phyloP scores from a whole-genome alignment of 2,113 vertebrate genomes.

The Indri indri region DNA sequence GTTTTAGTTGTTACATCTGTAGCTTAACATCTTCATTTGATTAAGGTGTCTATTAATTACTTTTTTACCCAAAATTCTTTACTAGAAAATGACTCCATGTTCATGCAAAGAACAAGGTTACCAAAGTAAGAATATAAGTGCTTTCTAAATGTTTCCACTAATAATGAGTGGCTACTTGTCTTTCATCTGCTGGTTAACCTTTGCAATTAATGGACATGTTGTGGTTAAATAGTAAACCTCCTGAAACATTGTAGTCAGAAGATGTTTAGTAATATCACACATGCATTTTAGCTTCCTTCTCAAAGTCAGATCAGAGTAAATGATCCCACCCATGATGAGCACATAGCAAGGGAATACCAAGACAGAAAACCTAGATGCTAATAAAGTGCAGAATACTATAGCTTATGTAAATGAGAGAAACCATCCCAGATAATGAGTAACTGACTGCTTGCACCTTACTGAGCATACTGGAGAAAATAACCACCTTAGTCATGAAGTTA shows the following conservation, averaged over 20 bases:
- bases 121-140: background rate
- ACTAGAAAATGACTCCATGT: background rate
- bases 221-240: background rate
- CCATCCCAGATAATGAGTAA: background rate
- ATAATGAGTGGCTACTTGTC: background rate
- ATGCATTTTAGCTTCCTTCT: background rate
- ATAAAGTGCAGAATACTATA: background rate
- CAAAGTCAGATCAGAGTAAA: background rate
- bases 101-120: background rate
- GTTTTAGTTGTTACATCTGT: background rate
- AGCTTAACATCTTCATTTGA: constrained; percentile 8
- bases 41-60: background rate
- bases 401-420: background rate
- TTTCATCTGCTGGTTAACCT: background rate
- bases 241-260: background rate
- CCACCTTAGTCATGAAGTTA: background rate
- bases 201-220: background rate
- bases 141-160: background rate
- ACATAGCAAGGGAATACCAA: background rate
- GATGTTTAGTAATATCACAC: background rate
- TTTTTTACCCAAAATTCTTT: background rate
- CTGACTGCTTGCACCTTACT: background rate
- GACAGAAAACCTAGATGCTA: background rate
- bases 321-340: background rate
- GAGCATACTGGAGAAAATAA: background rate